Evolutionary conservation across 2,113 vertebrate species (phyloP), one percentile per base, ranked within the genome.

Genomic region (Clarias batrachus): DNA sequence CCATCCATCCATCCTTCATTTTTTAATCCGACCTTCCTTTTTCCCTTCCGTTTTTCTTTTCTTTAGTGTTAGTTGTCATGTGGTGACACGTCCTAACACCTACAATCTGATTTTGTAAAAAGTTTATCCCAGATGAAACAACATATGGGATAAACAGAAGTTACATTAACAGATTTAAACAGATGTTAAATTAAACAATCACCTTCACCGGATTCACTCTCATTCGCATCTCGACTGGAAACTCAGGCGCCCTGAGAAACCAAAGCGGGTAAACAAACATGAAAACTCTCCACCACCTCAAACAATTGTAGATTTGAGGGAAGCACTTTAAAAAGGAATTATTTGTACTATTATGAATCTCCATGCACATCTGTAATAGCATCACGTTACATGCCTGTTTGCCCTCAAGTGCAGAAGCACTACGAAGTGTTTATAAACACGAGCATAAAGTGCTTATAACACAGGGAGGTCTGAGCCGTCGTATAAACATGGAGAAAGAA

Each of bases 361-460:
- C 30, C 17, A 19, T 2, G 0, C 21, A 71, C 33, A 76, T 54
- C 73, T 23, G 48, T 23, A 41, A 77, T 16, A n/a, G 13, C 23
- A 0, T 77, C 74, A 54, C 48, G 2, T 48, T 12, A 23, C 13
- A 25, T 1, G 13, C 4, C 3, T 56, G 48, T 77, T 77, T 77
- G 48, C 25, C 52, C 54, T 78, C 27, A 56, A 56, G 48, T 14
- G 10, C 57, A 77, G 25, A n/a, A 14, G 71, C 70, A 76, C 17
- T 62, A 76, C 63, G 56, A 6, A 8, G 78, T 81, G 79, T 76
- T 77, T 82, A 82, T 82, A 88, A 88, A 88, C 87, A 85, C 27
- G 0, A 62, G 56, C 30, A 2, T 85, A 9, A 74, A 82, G 82
- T 66, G 52, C 19, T 77, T 37, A 54, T 33, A 33, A 21, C n/a